Evolutionary conservation across 2,113 vertebrate genomes (phyloP), one percentile per base, ranked within the genome.

Genomic region (Lagopus muta): DNA sequence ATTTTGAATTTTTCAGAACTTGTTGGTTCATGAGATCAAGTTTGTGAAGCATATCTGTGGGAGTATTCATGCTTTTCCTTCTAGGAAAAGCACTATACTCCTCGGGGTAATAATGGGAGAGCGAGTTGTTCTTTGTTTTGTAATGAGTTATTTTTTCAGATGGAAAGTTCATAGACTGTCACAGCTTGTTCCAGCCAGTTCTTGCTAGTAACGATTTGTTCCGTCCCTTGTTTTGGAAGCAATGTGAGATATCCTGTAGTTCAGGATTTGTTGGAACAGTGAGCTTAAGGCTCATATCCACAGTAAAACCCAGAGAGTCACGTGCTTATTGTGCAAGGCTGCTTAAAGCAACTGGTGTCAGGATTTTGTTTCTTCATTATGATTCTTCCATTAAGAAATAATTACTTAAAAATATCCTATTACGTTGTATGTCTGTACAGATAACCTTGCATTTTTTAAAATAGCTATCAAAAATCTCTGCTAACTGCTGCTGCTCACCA

Each of bases 201-300:
- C 89, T 92, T 95, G 80, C 54, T 83, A 18, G 86, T 88, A 92
- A 94, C 92, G 89, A 1, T 94, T 94, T 96, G 93, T 96, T 94
- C 91, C 89, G 52, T 78, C 79, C 72, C 75, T 78, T 89, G 94
- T 88, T 94, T 92, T 91, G 90, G 86, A 95, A 94, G 95, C 95
- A 91, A 84, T 91, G 90, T 57, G 65, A 86, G 86, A 95, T 83
- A 93, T 96, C 88, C 93, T 94, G 93, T 88, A 86, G 60, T 85
- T 87, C 87, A 92, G 61, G 87, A 94, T 82, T 73, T 5, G 10
- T 89, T 89, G 82, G 69, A 92, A 91, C 57, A 66, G 72, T 52
- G 65, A 93, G 60, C 60, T 87, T 75, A 34, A 87, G 81, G 87
- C 62, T 79, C 19, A 2, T 36, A 42, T 69, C 55, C 50, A 71